Base-by-base conservation (phyloP, 2,888 invertebrate species). In the Cosmia pyralina region DNA sequence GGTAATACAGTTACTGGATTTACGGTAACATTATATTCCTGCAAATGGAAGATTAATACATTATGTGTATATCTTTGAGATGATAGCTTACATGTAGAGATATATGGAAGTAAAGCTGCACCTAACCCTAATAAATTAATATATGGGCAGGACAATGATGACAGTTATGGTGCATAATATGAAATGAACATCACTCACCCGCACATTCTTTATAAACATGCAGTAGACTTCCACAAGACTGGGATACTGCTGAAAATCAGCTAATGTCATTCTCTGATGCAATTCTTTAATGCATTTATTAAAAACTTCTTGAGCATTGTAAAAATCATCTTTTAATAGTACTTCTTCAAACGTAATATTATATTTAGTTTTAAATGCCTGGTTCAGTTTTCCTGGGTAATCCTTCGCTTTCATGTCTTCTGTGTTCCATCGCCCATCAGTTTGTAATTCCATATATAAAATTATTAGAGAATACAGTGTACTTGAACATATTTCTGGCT, bases 181-280 rank as follows among this genome's bases (percentile, higher is more conserved):
- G 38, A 38, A 38, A 38, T 4, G 22, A 53, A 19, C 38, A 60
- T 48, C 41, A 77, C 81, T 69, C 89, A 94, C 95, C 87, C 90
- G 89, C 41, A 93, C 58, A 84, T 93, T 85, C 41, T 86, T 83
- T 17, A 93, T 75, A 22, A 96, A 74, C 46, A 81, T 79, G 78
- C 86, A 91, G 79, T 95, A 96, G 0, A 93, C 93, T 84, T 94
- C 92, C 78, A 95, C 87, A 65, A 93, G 90, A 5, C 90, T 90
- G 38, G 95, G 96, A 87, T 93, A 93, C 74, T 89, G 92, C 76
- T 94, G 95, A 60, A 93, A 93, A 77, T 92, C 88, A 53, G 91
- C 87, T 34, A 87, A 69, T 72, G 92, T 92, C 70, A 95, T 83
- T 85, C 91, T 95, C 63, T 83, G 85, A 82, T 94, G 93, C 41